Evolutionary conservation across 2,888 invertebrate genomes (phyloP), one percentile per base, ranked within the genome.

Genomic region (Gasteruption jaculator): DNA sequence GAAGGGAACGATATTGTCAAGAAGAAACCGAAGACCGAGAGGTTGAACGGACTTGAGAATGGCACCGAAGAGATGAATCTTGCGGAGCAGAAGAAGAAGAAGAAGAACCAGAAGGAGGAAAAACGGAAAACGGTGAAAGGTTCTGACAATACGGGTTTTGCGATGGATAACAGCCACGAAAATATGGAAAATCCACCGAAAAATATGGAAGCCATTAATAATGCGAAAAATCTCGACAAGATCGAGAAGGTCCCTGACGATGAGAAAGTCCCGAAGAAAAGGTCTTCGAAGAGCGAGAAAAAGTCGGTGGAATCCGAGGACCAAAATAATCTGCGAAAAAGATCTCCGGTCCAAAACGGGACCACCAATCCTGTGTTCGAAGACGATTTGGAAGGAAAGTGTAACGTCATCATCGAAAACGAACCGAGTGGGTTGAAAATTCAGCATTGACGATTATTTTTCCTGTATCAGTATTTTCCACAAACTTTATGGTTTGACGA

Each of bases 1-100:
- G 75, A 75, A 45, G 76, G 76, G 11, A 77, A 75, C 56, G 80
- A 80, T 55, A 75, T 79, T 53, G 78, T 76, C 40, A 79, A 77
- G 60, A 78, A 80, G 55, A 77, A 77, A 51, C 71, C 73, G 2
- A 64, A 72, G 41, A 54, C 46, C n/a, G 26, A 35, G 5, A 25
- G 40, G 1, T 45, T 46, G 2, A 52, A 54, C 14, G 53, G 43
- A 0, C 19, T 52, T 2, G 53, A 56, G 3, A 47, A 42, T 8
- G 48, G 45, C 2, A 36, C 39, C n/a, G 49, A 49, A 4, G 53
- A 56, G 29, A 36, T 54, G 25, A 50, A 29, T 1, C 12, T 50
- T 8, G 51, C 53, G 6, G 55, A 58, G 35, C 51, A 50, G 36
- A 47, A 49, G 14, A 32, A 27, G 25, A 43, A 16, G 32, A 35